Evolutionary conservation across 1,140 invertebrate genomes (phyloP).

Genomic region (Acromyrmex heyeri): DNA sequence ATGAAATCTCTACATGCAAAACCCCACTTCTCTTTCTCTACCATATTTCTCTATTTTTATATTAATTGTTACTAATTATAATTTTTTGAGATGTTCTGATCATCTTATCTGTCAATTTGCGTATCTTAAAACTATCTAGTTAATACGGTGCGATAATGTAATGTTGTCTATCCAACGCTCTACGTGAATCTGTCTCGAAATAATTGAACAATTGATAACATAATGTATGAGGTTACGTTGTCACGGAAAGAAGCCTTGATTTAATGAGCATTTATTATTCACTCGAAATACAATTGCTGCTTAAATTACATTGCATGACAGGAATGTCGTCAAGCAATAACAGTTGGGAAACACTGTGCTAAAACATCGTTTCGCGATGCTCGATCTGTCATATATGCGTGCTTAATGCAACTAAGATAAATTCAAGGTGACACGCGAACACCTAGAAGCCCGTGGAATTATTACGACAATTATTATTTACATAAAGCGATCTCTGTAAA

Average conservation of each 20-base stretch:
- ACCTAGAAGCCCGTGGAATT: slow-evolving; percentile 37
- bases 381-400: slow-evolving; percentile 22
- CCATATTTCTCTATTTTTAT: too few species aligned
- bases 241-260: neutral
- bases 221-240: neutral
- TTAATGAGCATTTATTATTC: neutral
- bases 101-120: too few species aligned
- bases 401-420: slow-evolving; percentile 7
- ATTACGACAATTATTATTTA: slow-evolving; percentile 54
- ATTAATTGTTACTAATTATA: too few species aligned
- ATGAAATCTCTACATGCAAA: slow-evolving; percentile 7
- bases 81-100: too few species aligned
- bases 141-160: neutral
- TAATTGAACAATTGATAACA: neutral
- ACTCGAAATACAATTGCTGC: neutral
- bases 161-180: neutral
- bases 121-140: neutral
- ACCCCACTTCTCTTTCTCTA: neutral
- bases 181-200: neutral
- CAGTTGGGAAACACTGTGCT: slow-evolving; percentile 4
- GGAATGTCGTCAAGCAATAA: neutral
- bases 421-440: slow-evolving; percentile 31
- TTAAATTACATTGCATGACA: slow-evolving; percentile 19
- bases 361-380: neutral
- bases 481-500: slow-evolving; percentile 38